Percentiles rank a stretch among this genome's conserved stretches.
These are phyloP conservation scores for Aphelenchoides besseyi DNA, from an alignment of 1,140 invertebrate genomes.

Conservation along the genomic window DNA sequence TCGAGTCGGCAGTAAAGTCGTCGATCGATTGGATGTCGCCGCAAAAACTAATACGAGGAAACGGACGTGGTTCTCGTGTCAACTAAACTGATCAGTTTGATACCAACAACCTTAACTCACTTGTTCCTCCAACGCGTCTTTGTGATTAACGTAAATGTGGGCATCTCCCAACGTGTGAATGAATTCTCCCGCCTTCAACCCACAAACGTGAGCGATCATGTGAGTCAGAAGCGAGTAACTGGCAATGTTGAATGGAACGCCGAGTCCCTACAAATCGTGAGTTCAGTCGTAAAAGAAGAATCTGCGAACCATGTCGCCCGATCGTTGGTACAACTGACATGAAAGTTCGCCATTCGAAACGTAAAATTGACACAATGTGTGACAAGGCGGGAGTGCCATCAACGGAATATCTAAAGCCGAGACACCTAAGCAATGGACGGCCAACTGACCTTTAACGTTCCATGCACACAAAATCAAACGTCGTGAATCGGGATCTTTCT, in stretches of 20 bases:
- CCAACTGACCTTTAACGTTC: conserved; percentile 74
- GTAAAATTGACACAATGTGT: conserved; percentile 90
- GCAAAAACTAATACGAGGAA: conserved; percentile 76
- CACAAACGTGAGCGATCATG: conserved; percentile 92
- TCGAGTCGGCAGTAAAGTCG: conserved; percentile 84
- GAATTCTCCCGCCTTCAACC: conserved; percentile 86
- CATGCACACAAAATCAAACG: conserved; percentile 90
- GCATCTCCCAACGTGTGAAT: conserved; percentile 92
- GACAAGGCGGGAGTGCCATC: conserved; percentile 97
- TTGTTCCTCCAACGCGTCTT: conserved; percentile 80
- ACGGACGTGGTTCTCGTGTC: conserved; percentile 71
- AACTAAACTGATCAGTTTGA: conserved; percentile 65
- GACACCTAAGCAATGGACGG: conserved; percentile 23
- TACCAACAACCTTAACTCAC: conserved; percentile 57
- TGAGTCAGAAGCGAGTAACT: conserved; percentile 89
- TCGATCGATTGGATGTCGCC: conserved; percentile 67
- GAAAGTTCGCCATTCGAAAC: conserved; percentile 77
- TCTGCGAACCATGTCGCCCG: conserved; percentile 79
- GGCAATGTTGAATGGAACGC: conserved; percentile 97
- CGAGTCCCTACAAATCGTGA: conserved; percentile 71
- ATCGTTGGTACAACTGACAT: conserved; percentile 91
- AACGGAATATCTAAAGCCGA: conserved; percentile 71
- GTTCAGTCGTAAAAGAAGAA: neutral
- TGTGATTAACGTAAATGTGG: conserved; percentile 90
- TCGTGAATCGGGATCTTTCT: conserved; percentile 78